Evolutionary conservation across 2,797 vertebrate species (phyloP).

Genomic region (Phalloptychus januarius): DNA sequence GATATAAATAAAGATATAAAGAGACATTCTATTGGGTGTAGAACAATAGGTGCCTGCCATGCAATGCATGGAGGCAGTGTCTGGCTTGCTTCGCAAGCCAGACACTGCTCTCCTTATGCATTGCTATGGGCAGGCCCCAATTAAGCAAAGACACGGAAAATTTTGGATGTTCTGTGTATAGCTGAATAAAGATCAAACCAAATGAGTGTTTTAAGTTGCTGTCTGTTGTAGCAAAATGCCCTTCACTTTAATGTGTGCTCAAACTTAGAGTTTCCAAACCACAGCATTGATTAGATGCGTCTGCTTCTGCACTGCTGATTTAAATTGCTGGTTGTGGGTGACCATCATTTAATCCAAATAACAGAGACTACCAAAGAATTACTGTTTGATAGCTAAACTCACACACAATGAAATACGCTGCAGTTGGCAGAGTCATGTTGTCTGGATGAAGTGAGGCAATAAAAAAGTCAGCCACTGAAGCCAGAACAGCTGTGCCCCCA

Average conservation of each 20-base stretch:
- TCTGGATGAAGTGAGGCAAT: constrained; percentile 48
- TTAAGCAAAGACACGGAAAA: not conserved
- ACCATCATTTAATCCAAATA: not conserved
- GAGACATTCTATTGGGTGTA: too few species aligned
- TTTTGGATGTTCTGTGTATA: not conserved
- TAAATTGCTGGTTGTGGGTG: not conserved
- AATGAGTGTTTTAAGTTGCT: not conserved
- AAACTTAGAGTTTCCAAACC: not conserved
- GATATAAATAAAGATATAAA: too few species aligned
- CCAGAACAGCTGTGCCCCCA: constrained; percentile 70
- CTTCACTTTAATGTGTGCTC: not conserved
- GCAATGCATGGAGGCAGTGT: too few species aligned
- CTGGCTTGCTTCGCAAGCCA: too few species aligned
- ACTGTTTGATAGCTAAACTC: not conserved
- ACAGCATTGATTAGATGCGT: not conserved
- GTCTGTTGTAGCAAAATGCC: not conserved
- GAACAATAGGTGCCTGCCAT: too few species aligned
- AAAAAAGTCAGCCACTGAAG: constrained; percentile 61
- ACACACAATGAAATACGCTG: not conserved
- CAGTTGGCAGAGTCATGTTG: constrained; percentile 35
- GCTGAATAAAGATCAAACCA: not conserved
- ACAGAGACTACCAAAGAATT: constrained; percentile 9
- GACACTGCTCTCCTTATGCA: too few species aligned
- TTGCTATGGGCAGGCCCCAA: too few species aligned
- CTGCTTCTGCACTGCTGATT: not conserved